Evolutionary conservation across 2,113 vertebrate genomes (phyloP).

Genomic region (Macquaria australasica): DNA sequence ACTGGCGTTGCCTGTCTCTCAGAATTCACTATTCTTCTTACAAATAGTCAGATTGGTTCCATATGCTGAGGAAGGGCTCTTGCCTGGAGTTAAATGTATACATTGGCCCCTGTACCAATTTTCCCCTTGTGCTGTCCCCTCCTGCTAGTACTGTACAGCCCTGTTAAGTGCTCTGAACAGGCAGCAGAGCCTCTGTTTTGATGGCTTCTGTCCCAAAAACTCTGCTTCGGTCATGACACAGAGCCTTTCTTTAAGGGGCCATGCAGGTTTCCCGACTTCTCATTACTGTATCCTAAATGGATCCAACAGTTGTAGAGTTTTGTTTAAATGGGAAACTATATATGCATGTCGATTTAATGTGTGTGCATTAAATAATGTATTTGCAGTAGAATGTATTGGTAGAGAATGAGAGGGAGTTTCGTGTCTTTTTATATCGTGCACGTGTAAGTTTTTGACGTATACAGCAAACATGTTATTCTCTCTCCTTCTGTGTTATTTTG

Average conservation of each 20-base stretch:
- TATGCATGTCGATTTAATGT: conserved; percentile 8
- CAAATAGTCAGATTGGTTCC: conserved; percentile 83
- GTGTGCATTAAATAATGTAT: neutral
- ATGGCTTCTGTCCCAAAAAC: conserved; percentile 72
- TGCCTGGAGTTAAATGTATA: conserved; percentile 78
- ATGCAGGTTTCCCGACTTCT: conserved; percentile 43
- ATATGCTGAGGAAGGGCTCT: conserved; percentile 77
- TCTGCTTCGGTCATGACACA: conserved; percentile 52
- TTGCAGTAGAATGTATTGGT: neutral
- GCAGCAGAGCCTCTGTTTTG: conserved; percentile 67
- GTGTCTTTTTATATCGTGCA: conserved; percentile 59
- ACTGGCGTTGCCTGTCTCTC: conserved; percentile 44
- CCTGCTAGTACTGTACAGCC: conserved; percentile 58
- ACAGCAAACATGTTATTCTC: conserved; percentile 83
- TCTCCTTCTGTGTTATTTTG: conserved; percentile 84
- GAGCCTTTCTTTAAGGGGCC: conserved; percentile 46
- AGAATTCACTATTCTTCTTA: conserved; percentile 62
- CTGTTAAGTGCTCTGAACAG: conserved; percentile 65
- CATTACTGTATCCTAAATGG: conserved; percentile 45
- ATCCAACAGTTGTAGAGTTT: conserved; percentile 56
- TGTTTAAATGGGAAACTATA: conserved; percentile 24
- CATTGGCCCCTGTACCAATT: conserved; percentile 77
- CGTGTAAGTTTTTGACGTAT: conserved; percentile 75
- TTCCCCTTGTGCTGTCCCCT: conserved; percentile 63
- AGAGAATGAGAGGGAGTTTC: conserved; percentile 29